Percentiles rank a stretch among this genome's conserved stretches.
Conservation (phyloP, 2,888 invertebrate species). For the Agrochola litura region DNA sequence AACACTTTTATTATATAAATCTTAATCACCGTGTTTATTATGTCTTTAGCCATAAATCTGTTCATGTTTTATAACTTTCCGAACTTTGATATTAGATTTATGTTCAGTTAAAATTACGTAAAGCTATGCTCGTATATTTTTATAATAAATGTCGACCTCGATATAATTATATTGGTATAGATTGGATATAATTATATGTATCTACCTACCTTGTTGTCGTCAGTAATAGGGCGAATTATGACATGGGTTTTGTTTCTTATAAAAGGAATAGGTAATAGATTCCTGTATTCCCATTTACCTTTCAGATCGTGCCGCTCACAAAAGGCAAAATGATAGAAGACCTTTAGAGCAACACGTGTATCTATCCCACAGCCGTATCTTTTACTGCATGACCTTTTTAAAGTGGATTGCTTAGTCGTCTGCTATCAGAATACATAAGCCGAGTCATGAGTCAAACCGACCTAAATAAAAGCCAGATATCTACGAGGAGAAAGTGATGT, state of each 20-base stretch:
- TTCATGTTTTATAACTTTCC: slow-evolving; percentile 66
- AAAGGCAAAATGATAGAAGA: slow-evolving; percentile 31
- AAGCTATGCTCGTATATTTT: slow-evolving; percentile 25
- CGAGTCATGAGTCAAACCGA: slow-evolving; percentile 81
- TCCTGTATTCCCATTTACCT: slow-evolving; percentile 1
- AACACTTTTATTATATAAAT: slow-evolving; percentile 51
- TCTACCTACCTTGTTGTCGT: not conserved
- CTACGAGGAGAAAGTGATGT: slow-evolving; percentile 87
- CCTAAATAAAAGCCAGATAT: slow-evolving; percentile 83
- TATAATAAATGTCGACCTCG: not conserved
- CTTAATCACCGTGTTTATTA: slow-evolving; percentile 52
- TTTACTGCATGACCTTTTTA: slow-evolving; percentile 79
- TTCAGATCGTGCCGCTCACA: not conserved
- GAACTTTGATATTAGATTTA: slow-evolving; percentile 48
- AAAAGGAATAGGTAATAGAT: slow-evolving; percentile 10
- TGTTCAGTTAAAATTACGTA: slow-evolving; percentile 27
- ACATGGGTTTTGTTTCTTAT: not conserved
- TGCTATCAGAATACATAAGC: slow-evolving; percentile 83
- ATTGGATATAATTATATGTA: not conserved
- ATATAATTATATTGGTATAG: not conserved
- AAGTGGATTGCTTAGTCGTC: slow-evolving; percentile 75
- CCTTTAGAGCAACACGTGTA: slow-evolving; percentile 45
- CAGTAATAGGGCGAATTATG: not conserved
- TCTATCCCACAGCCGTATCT: slow-evolving; percentile 63
- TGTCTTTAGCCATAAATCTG: slow-evolving; percentile 38